These are phyloP conservation scores for Rhaphigaster nebulosa DNA, from an alignment of 2,888 invertebrate genomes.

Conservation along the genomic window DNA sequence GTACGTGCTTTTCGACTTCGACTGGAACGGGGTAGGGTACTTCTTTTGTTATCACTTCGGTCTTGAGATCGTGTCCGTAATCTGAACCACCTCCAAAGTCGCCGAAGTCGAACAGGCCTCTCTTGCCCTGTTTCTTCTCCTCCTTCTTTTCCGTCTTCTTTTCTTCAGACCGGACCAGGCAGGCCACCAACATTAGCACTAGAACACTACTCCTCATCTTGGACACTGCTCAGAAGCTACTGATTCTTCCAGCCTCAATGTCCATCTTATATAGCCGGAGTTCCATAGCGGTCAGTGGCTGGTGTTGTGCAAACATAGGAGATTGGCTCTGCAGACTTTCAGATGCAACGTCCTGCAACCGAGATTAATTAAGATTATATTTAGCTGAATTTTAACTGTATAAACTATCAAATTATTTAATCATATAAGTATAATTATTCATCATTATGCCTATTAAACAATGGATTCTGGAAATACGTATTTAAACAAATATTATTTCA, in stretches of 20 bases:
- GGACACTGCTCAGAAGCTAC: conserved; percentile 33
- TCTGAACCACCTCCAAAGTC: conserved; percentile 66
- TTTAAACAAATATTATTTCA: no score
- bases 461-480: no score
- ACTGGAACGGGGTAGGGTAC: conserved; percentile 67
- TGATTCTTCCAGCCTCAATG: neutral
- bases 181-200: conserved; percentile 53
- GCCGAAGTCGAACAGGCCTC: conserved; percentile 71
- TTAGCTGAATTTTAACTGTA: no score
- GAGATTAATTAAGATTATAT: no score
- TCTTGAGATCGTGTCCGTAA: conserved; percentile 64
- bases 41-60: conserved; percentile 59
- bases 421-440: no score
- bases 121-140: conserved; percentile 71
- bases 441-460: no score
- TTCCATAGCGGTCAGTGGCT: neutral
- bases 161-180: conserved; percentile 66
- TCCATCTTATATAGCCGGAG: neutral
- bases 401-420: no score
- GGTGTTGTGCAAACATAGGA: neutral
- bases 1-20: conserved; percentile 69
- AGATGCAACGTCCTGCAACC: neutral
- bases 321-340: neutral
- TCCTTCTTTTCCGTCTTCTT: conserved; percentile 68
- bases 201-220: conserved; percentile 46